A percentile compares a stretch with the other conserved stretches of the same genome.
These are phyloP conservation scores for Sylvia atricapilla DNA, from an alignment of 2,113 vertebrate genomes.

Conservation along the genomic window DNA sequence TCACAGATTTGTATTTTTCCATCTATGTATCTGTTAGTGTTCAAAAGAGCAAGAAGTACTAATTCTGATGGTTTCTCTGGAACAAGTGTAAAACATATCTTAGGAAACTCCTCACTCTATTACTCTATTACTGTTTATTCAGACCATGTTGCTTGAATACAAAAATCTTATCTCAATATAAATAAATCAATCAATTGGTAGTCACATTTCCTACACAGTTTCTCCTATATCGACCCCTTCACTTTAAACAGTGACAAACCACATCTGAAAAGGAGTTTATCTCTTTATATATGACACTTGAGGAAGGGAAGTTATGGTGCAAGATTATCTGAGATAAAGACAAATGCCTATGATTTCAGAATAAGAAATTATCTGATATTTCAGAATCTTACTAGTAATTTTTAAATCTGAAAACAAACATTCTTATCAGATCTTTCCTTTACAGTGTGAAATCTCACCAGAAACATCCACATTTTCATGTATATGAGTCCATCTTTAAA, in stretches of 20 bases:
- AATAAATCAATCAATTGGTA: background rate
- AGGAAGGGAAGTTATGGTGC: fast-evolving
- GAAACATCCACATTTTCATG: background rate
- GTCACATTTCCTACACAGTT: background rate
- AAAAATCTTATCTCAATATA: background rate
- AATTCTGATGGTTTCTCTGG: background rate
- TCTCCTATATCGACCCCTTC: background rate
- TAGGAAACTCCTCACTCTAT: background rate
- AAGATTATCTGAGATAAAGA: background rate
- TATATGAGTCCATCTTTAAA: background rate
- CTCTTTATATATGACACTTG: background rate
- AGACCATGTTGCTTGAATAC: background rate
- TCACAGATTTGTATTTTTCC: background rate
- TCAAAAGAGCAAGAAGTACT: background rate
- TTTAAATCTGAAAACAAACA: background rate
- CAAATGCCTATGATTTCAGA: background rate
- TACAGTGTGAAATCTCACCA: background rate
- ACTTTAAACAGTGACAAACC: background rate
- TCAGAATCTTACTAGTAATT: background rate
- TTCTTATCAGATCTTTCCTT: background rate
- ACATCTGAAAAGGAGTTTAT: background rate
- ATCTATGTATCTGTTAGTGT: background rate
- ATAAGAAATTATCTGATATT: background rate
- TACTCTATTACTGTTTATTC: background rate
- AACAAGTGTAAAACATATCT: background rate